Percentiles rank a stretch among this genome's conserved stretches.
phyloP scores from a whole-genome alignment of 1,140 invertebrate genomes.

The Mamestra configurata region DNA sequence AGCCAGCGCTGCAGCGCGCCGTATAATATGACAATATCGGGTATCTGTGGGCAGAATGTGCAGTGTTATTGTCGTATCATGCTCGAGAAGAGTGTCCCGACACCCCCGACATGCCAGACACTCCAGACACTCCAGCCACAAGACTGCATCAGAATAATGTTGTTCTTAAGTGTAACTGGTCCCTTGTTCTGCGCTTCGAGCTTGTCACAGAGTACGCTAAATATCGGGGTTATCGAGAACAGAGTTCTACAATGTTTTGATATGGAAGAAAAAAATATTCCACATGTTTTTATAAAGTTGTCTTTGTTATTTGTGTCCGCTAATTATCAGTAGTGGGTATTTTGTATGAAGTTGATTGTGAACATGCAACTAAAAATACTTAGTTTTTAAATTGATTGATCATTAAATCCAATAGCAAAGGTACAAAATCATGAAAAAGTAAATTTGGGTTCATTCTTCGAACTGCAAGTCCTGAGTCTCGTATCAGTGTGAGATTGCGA shows the following conservation, averaged over 20 bases:
- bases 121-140: conserved; percentile 61
- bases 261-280: conserved; percentile 32
- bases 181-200: conserved; percentile 31
- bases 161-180: conserved; percentile 71
- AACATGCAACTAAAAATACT: background rate
- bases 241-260: conserved; percentile 35
- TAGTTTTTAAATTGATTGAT: too few relatives aligned
- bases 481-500: background rate
- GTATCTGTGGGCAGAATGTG: conserved; percentile 65
- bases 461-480: too few relatives aligned
- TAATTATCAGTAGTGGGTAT: background rate
- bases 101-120: conserved; percentile 63
- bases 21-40: conserved; percentile 57
- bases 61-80: conserved; percentile 74
- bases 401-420: too few relatives aligned
- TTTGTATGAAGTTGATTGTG: background rate
- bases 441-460: too few relatives aligned
- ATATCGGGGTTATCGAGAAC: conserved; percentile 38
- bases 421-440: too few relatives aligned
- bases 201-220: conserved; percentile 37
- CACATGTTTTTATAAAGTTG: background rate
- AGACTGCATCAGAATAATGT: conserved; percentile 70
- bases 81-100: conserved; percentile 60
- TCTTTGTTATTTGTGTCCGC: background rate
- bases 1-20: conserved; percentile 51